Conservation (phyloP, 2,888 invertebrate genomes). For the Brassicogethes aeneus region DNA sequence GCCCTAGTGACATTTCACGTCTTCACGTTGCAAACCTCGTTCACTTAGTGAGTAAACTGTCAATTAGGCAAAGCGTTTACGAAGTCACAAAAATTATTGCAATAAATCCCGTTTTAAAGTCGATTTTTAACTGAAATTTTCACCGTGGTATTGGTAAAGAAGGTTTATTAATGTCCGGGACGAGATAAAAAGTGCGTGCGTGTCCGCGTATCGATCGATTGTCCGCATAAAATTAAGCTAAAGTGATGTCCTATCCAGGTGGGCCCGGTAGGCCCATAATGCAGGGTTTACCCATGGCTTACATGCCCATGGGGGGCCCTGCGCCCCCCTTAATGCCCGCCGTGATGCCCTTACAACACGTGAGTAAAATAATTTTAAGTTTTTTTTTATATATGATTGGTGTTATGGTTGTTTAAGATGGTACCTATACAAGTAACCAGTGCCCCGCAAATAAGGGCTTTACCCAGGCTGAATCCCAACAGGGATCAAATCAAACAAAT, state of each 20-base stretch:
- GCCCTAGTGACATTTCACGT: too few species aligned
- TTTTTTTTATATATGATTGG: constrained; percentile 6
- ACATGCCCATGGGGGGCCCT: constrained; percentile 52
- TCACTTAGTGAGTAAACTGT: too few species aligned
- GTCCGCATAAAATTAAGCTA: too few species aligned
- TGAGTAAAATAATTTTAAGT: constrained; percentile 41
- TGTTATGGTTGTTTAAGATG: constrained; percentile 41
- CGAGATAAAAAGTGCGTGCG: too few species aligned
- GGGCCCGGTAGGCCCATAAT: constrained; percentile 61
- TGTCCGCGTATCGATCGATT: too few species aligned
- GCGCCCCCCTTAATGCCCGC: constrained; percentile 64
- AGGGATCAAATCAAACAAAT: constrained; percentile 35
- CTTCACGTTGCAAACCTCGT: too few species aligned
- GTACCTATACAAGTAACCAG: constrained; percentile 44
- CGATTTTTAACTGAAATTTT: too few species aligned
- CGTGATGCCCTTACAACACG: constrained; percentile 65
- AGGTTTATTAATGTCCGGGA: too few species aligned
- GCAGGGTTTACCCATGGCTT: constrained; percentile 58
- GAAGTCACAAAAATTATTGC: too few species aligned
- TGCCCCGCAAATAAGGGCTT: constrained; percentile 38
- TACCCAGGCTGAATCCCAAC: constrained; percentile 37
- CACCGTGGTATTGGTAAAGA: too few species aligned
- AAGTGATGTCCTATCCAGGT: constrained; percentile 81
- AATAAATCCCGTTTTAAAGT: too few species aligned
- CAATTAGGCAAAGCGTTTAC: too few species aligned